Evolutionary conservation across 2,888 invertebrate genomes (phyloP).

Genomic region (Harpalus rufipes): DNA sequence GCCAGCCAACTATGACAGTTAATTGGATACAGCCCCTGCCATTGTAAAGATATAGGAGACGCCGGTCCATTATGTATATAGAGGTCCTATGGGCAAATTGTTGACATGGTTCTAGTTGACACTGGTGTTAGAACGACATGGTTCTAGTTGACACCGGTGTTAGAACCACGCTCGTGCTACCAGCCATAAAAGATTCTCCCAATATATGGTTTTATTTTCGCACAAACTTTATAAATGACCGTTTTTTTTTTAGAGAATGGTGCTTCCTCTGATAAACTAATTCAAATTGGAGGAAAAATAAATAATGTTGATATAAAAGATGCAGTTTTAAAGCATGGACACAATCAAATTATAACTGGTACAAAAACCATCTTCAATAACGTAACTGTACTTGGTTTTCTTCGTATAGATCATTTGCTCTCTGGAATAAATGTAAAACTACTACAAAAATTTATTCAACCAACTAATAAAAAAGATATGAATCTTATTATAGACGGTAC

Average conservation of each 20-base stretch:
- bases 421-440: constrained; percentile 73
- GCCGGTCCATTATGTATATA: too few relatives aligned
- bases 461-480: constrained; percentile 71
- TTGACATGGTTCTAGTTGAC: too few relatives aligned
- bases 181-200: too few relatives aligned
- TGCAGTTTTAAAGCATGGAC: constrained; percentile 72
- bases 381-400: constrained; percentile 72
- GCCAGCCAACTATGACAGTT: too few relatives aligned
- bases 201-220: too few relatives aligned
- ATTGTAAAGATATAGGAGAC: too few relatives aligned
- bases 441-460: constrained; percentile 72
- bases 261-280: constrained; percentile 69
- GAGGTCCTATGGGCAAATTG: too few relatives aligned
- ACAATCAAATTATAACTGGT: constrained; percentile 71
- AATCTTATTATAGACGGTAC: constrained; percentile 74
- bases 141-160: too few relatives aligned
- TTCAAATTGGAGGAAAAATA: constrained; percentile 73
- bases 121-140: too few relatives aligned
- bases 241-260: constrained; percentile 71
- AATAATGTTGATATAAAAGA: constrained; percentile 77
- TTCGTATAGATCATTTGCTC: constrained; percentile 73
- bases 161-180: too few relatives aligned
- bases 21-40: too few relatives aligned
- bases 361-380: constrained; percentile 73
- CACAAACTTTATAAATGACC: too few relatives aligned